Percentiles rank a stretch among this genome's conserved stretches.
phyloP scores from a whole-genome alignment of 2,888 invertebrate species.

The Perithous albicinctus region DNA sequence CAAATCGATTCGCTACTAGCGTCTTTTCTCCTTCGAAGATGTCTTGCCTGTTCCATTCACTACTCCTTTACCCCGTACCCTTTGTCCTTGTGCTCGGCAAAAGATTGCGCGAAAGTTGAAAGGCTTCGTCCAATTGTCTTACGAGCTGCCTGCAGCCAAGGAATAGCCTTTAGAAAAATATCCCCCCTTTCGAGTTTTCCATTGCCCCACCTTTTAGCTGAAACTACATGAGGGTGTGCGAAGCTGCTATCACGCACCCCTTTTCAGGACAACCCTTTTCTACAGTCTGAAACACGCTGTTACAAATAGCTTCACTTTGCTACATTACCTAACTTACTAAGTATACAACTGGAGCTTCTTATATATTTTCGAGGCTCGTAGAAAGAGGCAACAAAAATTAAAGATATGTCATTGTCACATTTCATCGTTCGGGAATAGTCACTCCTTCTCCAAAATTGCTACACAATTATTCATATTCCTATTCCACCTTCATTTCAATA shows the following conservation, averaged over 20 bases:
- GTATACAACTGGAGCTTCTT: constrained; percentile 16
- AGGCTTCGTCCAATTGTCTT: constrained; percentile 48
- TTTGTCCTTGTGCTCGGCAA: constrained; percentile 11
- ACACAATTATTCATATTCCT: background rate
- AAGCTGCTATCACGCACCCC: background rate
- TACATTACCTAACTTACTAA: constrained; percentile 16
- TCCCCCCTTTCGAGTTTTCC: constrained; percentile 21
- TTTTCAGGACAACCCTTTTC: constrained; percentile 30
- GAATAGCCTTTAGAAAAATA: constrained; percentile 49
- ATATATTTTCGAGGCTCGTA: background rate
- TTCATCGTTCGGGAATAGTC: background rate
- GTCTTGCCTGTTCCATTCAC: constrained; percentile 8
- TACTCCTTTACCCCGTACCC: too few species aligned
- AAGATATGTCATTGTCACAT: background rate
- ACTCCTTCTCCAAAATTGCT: background rate
- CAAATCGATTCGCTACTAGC: constrained; percentile 22
- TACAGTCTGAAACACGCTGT: background rate
- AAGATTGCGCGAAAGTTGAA: constrained; percentile 38
- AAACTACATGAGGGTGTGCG: constrained; percentile 13
- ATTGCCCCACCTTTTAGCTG: constrained; percentile 26
- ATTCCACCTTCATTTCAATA: background rate
- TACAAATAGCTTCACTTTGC: constrained; percentile 30
- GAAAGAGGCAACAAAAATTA: background rate
- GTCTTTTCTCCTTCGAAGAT: constrained; percentile 4
- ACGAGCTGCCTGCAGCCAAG: constrained; percentile 36